These are phyloP conservation scores for Macquaria australasica DNA, from an alignment of 2,113 vertebrate genomes.

Conservation along the genomic window DNA sequence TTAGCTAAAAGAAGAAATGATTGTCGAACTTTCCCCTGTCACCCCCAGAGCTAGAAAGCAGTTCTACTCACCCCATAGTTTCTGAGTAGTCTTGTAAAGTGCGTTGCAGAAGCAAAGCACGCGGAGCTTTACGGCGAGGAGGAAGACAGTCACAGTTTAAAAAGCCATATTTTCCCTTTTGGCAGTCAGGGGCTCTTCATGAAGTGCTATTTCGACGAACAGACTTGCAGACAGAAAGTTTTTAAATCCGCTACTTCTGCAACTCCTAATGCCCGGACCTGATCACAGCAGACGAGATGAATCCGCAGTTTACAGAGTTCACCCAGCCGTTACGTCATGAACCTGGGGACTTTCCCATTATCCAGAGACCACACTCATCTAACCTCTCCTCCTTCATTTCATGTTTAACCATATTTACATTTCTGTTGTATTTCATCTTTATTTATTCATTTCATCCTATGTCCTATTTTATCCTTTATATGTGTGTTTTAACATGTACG, in stretches of 20 bases:
- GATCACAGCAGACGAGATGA: conserved; percentile 73
- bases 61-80: conserved; percentile 86
- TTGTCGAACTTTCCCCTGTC: conserved; percentile 37
- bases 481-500: not conserved
- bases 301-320: conserved; percentile 77
- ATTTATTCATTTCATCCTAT: too few species aligned
- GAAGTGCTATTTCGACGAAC: conserved; percentile 66
- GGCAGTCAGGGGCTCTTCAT: conserved; percentile 54
- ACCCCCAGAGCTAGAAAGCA: conserved; percentile 7
- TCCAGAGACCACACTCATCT: conserved; percentile 13
- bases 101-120: conserved; percentile 72
- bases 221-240: conserved; percentile 78
- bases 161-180: conserved; percentile 72
- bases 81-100: conserved; percentile 56
- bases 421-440: not conserved
- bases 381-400: not conserved
- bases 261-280: conserved; percentile 79
- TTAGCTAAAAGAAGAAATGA: not conserved
- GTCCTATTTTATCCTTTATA: not conserved
- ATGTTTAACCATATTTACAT: rapidly evolving
- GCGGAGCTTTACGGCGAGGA: conserved; percentile 35
- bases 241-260: conserved; percentile 81
- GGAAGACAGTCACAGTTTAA: conserved; percentile 51
- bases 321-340: conserved; percentile 75
- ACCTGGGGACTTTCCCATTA: conserved; percentile 73